phyloP scores from a whole-genome alignment of 2,113 vertebrate genomes.

The Gallinago jamesoni region DNA sequence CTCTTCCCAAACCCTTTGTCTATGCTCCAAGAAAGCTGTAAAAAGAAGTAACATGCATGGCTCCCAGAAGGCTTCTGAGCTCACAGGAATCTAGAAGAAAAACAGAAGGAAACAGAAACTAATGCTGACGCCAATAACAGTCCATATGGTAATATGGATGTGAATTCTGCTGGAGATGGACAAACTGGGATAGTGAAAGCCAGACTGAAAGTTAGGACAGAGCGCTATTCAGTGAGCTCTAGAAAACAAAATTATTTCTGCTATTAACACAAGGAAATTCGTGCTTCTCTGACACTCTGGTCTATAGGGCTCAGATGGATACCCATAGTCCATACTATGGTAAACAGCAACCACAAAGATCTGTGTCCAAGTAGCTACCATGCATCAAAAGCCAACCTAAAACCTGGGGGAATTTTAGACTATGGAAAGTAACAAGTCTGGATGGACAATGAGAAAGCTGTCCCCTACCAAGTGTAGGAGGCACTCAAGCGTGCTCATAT shows the following conservation, averaged over 20 bases:
- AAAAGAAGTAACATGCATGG: neutral
- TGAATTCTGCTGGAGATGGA: neutral
- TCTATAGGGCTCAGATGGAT: neutral
- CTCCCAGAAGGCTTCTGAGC: neutral
- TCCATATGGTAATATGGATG: neutral
- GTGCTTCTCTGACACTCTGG: neutral
- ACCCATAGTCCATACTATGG: neutral
- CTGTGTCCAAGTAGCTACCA: neutral
- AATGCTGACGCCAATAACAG: neutral
- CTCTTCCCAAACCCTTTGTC: neutral
- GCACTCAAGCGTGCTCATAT: neutral
- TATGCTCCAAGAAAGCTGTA: neutral
- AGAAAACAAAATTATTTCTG: neutral
- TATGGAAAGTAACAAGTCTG: neutral
- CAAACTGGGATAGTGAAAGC: neutral
- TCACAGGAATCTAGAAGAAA: neutral
- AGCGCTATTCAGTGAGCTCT: neutral
- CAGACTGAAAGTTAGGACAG: neutral
- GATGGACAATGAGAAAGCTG: neutral
- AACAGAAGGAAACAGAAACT: neutral
- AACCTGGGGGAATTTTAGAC: neutral
- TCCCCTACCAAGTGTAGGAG: neutral
- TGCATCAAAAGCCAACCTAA: neutral
- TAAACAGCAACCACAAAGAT: neutral
- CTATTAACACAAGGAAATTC: neutral